Base-by-base conservation (phyloP, 2,797 vertebrate species). In the Gadopsis bispinosus region DNA sequence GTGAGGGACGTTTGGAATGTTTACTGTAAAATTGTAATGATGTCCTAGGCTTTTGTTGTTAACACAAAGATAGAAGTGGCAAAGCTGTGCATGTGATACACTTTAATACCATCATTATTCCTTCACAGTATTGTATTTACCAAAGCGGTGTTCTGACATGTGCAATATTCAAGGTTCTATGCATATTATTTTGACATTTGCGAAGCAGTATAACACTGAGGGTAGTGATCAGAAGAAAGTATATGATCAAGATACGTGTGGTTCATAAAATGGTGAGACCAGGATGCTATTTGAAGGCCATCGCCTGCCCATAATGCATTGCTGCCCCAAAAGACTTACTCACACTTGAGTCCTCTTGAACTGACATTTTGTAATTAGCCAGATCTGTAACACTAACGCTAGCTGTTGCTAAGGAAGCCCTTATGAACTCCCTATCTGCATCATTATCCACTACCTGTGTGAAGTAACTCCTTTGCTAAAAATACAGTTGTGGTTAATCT, bases 361-460 rank as follows among this genome's bases (percentile, higher is more conserved):
- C 60, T 78, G 75, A 56, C 51, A 76, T 67, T 78, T 79, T 69
- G 73, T 74, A 77, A 83, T 83, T 69, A 83, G 45, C 51, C 35
- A 61, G 55, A 70, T 62, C 7, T 29, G 60, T 62, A 54, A 75
- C 68, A 72, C 12, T 26, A 72, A 26, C 26, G 51, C 64, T 77
- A 67, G 75, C 62, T 75, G 51, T 69, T 61, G 65, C 83, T 70
- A 67, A 69, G 77, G 31, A n/a, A 79, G 45, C 53, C 50, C 39
- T 48, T 66, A 62, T 75, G 51, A 75, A 69, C 62, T 79, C 67
- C 69, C 69, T 65, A 16, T 83, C 63, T 72, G 69, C 70, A 86
- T 90, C 82, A 80, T 88, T 87, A 90, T 75, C 75, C 65, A 56
- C 66, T 69, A 77, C 56, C 65, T 72, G 50, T 79, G 78, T 70